Evolutionary conservation across 2,113 vertebrate species (phyloP).

Genomic region (Parotia lawesii): DNA sequence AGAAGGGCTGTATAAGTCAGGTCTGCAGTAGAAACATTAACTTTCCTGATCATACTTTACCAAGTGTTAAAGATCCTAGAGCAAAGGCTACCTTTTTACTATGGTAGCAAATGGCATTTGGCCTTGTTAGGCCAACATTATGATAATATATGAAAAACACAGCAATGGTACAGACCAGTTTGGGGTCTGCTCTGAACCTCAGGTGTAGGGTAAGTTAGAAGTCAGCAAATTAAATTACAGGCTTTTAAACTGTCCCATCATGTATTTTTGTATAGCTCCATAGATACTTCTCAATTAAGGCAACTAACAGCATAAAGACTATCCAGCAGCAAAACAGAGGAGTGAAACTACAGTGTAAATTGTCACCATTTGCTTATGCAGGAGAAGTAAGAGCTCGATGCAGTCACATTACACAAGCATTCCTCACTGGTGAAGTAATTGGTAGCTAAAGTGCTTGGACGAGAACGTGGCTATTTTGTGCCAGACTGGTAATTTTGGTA

Average conservation of each 20-base stretch:
- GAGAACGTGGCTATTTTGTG: neutral
- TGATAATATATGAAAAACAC: neutral
- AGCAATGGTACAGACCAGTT: neutral
- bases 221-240: neutral
- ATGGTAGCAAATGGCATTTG: neutral
- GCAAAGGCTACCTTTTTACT: neutral
- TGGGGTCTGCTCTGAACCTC: neutral
- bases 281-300: neutral
- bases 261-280: neutral
- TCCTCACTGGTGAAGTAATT: neutral
- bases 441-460: neutral
- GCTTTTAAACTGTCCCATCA: neutral
- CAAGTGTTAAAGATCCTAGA: neutral
- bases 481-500: neutral
- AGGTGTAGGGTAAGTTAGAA: neutral
- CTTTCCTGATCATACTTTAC: neutral
- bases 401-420: neutral
- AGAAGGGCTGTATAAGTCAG: neutral
- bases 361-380: neutral
- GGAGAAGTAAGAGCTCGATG: neutral
- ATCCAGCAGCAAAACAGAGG: neutral
- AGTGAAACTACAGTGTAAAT: neutral
- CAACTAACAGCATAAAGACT: neutral
- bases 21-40: conserved; percentile 9
- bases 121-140: neutral